Percentiles rank a stretch among this genome's conserved stretches.
These are phyloP conservation scores for Rhagonycha fulva DNA, from an alignment of 2,888 invertebrate species.

Conservation along the genomic window DNA sequence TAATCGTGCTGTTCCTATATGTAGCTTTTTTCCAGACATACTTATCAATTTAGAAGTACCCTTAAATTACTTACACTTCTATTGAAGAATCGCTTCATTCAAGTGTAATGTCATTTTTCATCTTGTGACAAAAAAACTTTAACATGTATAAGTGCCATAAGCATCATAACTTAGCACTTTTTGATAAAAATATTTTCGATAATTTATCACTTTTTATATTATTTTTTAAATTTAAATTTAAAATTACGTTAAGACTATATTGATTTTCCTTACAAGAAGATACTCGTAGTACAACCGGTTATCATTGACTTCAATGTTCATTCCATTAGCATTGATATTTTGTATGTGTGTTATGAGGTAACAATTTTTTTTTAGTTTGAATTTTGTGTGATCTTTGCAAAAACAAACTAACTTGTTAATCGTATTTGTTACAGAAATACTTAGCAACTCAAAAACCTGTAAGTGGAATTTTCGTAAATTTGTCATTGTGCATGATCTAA, in stretches of 20 bases:
- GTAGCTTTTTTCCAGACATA: background rate
- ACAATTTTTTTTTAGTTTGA: background rate
- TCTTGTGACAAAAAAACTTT: background rate
- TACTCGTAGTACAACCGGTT: background rate
- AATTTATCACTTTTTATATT: background rate
- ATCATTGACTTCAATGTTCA: background rate
- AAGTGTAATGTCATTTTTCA: background rate
- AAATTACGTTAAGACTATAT: background rate
- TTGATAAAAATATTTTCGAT: background rate
- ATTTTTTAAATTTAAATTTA: background rate
- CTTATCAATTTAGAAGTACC: background rate
- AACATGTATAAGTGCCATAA: background rate
- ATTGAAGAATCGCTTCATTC: background rate
- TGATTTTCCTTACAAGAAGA: background rate
- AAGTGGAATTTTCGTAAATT: background rate
- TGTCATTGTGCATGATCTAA: background rate
- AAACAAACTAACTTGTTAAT: background rate
- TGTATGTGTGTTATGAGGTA: background rate
- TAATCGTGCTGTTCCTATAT: background rate
- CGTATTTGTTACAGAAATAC: conserved; percentile 1
- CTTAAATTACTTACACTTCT: background rate
- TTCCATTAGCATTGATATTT: background rate
- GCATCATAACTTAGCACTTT: background rate
- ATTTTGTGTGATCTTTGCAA: background rate
- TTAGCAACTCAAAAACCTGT: conserved; percentile 1